Evolutionary conservation across 2,113 vertebrate genomes (phyloP).

Genomic region (Naja naja): DNA sequence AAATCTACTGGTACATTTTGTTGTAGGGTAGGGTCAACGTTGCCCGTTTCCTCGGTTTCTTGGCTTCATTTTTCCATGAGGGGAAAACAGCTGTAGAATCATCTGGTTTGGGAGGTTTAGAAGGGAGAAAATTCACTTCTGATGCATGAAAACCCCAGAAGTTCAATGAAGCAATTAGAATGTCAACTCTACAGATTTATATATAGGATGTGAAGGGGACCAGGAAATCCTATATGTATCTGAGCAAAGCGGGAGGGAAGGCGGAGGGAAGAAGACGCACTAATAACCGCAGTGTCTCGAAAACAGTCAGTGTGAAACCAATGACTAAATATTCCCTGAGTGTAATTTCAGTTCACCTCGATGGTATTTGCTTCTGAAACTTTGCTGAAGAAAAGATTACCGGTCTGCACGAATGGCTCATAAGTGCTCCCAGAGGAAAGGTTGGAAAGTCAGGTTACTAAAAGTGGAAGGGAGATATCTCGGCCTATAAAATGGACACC

Average conservation of each 20-base stretch:
- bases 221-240: neutral
- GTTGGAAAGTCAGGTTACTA: neutral
- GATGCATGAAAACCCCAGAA: neutral
- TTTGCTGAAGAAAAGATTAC: conserved; percentile 12
- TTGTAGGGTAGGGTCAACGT: too few relatives aligned
- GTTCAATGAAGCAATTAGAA: too few relatives aligned
- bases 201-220: neutral
- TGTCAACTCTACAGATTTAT: neutral
- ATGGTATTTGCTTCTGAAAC: neutral
- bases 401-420: neutral
- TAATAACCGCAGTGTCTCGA: neutral
- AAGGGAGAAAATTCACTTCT: neutral
- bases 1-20: neutral
- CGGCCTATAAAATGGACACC: neutral
- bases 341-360: conserved; percentile 28
- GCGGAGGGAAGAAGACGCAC: neutral
- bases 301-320: neutral
- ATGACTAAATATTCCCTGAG: conserved; percentile 25
- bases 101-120: neutral
- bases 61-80: neutral
- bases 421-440: neutral
- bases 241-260: neutral
- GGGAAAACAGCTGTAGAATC: neutral
- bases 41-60: neutral
- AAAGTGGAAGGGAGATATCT: neutral